Percentiles rank a stretch among this genome's conserved stretches.
These are phyloP conservation scores for Lasiurus cinereus DNA, from an alignment of 2,113 vertebrate genomes.

Conservation along the genomic window DNA sequence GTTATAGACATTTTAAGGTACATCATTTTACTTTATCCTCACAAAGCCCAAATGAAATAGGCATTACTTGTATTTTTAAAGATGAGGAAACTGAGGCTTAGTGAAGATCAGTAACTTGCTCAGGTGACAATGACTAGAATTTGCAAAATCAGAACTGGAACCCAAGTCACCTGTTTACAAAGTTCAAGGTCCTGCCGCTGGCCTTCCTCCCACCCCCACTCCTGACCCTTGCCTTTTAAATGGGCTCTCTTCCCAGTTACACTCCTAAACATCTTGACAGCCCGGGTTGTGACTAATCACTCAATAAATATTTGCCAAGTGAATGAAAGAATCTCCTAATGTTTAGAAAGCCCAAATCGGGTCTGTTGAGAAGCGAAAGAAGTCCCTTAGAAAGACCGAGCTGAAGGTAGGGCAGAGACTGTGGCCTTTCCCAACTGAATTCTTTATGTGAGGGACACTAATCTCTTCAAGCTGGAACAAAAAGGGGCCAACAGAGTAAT, in stretches of 20 bases:
- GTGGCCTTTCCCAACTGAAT: neutral
- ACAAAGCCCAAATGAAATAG: neutral
- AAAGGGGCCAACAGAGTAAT: neutral
- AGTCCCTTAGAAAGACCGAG: neutral
- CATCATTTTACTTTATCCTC: neutral
- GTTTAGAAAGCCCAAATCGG: constrained; percentile 36
- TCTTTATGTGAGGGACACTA: neutral
- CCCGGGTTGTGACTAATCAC: neutral
- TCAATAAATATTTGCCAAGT: neutral
- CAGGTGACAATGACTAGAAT: neutral
- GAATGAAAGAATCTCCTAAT: neutral
- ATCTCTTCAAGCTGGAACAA: constrained; percentile 21
- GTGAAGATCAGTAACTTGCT: neutral
- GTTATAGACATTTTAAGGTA: neutral
- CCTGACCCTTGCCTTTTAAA: neutral
- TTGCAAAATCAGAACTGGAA: neutral
- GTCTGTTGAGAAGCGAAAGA: neutral
- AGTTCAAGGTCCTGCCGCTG: neutral
- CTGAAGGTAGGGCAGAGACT: neutral
- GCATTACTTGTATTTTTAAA: neutral
- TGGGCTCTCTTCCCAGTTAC: neutral
- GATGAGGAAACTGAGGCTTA: neutral
- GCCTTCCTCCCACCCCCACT: too few relatives aligned
- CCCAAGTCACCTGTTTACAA: neutral
- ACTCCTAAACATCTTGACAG: neutral